Base-by-base conservation (phyloP, 2,888 invertebrate genomes). In the Nephrotoma guestfalica region DNA sequence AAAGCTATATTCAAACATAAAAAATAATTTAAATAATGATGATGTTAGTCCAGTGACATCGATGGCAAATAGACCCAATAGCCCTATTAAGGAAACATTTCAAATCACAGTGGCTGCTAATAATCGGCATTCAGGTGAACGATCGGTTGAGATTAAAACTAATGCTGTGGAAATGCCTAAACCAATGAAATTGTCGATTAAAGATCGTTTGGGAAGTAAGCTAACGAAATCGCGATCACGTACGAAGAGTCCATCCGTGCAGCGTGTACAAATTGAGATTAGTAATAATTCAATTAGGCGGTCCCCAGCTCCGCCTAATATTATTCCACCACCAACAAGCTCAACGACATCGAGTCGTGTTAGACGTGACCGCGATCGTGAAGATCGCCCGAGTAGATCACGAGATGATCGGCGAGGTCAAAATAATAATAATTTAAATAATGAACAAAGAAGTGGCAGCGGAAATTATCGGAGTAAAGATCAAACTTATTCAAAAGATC, bases 181-280 rank as follows among this genome's bases (percentile, higher is more conserved):
- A 87, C 92, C 92, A 6, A 11, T 40, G 4, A 86, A 47, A 43
- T 47, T 43, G 88, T 96, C 96, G 0, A 95, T 96, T 0, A 96
- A 96, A 90, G 96, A 96, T 88, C 93, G 97, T 84, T 92, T 97
- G 4, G 97, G 96, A 0, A 95, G 95, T 0, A 88, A 88, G 86
- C 86, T 87, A 83, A 87, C 87, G 9, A 87, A 88, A 9, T 86
- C 87, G 9, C 88, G 57, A 87, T 88, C 87, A 88, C 89, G 43
- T 88, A 89, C 47, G 87, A 89, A 40, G 85, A 87, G 42, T 86
- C 89, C 86, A 41, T 87, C 86, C 41, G 86, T 87, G 18, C 41
- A 84, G 6, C 88, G 88, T 86, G 87, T 88, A 83, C 87, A 87
- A 51, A 86, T 87, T 41, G 87, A 87, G 13, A 84, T 84, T 41